Evolutionary conservation across 2,797 vertebrate genomes (phyloP).

Genomic region (Enteromius treurensis): DNA sequence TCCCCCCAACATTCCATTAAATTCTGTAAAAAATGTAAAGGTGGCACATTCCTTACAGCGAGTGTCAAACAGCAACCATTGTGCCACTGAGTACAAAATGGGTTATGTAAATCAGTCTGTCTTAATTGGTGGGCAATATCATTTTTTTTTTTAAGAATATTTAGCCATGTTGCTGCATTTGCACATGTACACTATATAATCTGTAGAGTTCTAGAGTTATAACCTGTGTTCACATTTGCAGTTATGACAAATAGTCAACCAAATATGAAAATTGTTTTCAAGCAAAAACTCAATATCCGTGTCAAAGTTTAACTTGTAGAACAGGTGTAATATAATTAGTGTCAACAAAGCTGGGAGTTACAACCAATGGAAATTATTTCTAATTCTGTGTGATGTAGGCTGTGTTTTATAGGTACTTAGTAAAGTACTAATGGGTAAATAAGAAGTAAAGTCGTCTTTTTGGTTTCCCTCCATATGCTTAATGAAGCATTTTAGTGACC

Average conservation of each 20-base stretch:
- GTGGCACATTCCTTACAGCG: background rate
- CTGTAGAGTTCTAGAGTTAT: background rate
- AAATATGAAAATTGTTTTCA: background rate
- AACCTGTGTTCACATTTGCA: background rate
- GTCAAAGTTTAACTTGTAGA: background rate
- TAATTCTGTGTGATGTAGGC: background rate
- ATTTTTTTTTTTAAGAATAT: background rate
- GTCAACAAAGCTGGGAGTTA: background rate
- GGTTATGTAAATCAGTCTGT: background rate
- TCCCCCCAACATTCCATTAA: background rate
- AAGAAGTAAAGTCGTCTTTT: background rate
- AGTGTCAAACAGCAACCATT: background rate
- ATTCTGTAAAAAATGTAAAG: background rate
- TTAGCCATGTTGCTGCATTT: background rate
- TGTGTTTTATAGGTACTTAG: background rate
- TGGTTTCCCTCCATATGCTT: background rate
- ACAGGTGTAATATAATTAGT: background rate
- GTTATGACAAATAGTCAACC: background rate
- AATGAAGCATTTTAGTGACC: background rate
- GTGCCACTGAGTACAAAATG: background rate
- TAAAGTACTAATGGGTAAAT: background rate
- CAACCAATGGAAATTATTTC: background rate
- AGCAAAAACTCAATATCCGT: background rate
- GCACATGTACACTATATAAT: background rate
- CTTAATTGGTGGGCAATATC: background rate